Evolutionary conservation across 2,888 invertebrate species (phyloP), one percentile per base, ranked within the genome.

Genomic region (Andrena praecox): DNA sequence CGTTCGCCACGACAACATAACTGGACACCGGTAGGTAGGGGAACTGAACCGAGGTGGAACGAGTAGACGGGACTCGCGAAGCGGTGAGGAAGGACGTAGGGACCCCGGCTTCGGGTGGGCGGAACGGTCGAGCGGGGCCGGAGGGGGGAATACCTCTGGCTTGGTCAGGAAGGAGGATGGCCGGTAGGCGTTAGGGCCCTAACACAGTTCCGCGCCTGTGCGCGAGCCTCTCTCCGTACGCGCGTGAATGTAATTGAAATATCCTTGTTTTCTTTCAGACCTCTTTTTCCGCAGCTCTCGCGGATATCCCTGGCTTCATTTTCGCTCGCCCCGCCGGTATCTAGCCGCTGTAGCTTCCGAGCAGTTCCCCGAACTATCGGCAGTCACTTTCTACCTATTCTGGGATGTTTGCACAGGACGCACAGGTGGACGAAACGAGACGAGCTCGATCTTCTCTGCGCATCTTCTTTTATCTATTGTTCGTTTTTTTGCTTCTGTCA

Each of bases 1-100:
- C 81, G 91, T 91, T 92, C 91, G 90, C 91, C 91, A 89, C 91
- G 88, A 90, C 91, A 92, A 93, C 93, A 93, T 93, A 93, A 93
- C 93, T 93, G 93, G 92, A 93, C 91, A 92, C 90, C 90, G 90
- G 90, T 90, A 92, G 92, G 93, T 92, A 93, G 93, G 93, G 93
- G 93, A 92, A 93, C 91, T 93, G 92, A 93, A 91, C 91, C 90
- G 88, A 84, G 87, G 89, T 89, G 87, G 84, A 87, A 88, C 79
- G 77, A 81, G 66, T 60, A 6, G 86, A 76, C 85, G 81, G 79
- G 85, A 85, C 85, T 77, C 77, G 68, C 50, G 66, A 71, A 52
- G 77, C 81, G 80, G 52, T 52, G 80, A 67, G 78, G 77, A 75
- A 73, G 85, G 83, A 80, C 78, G 80, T 56, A 74, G 73, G 72